Base-by-base conservation (phyloP, 1,140 invertebrate species). In the Rhopalosiphum maidis region DNA sequence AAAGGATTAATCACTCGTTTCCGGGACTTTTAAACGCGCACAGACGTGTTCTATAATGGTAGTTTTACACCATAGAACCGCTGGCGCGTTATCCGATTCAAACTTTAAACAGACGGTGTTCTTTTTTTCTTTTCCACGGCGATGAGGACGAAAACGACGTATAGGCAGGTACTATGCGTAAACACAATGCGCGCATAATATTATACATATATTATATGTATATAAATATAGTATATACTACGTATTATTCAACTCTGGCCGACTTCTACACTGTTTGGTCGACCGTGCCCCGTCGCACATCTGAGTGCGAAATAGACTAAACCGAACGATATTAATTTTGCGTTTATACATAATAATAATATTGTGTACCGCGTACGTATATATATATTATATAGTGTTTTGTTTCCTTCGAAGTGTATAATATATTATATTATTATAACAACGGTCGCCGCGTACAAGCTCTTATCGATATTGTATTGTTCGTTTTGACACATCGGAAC, bases 1-100 rank as follows among this genome's bases (percentile, higher is more conserved):
- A 77, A 77, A 77, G 60, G n/a, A 77, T 77, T 77, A 77, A 77
- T 77, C 60, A 77, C 30, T 77, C 60, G 60, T 77, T 77, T n/a
- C 30, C n/a, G 30, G 23, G 60, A 77, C 60, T 77, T 77, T n/a
- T 77, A 77, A 77, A 77, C 60, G 60, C 30, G n/a, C 60, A 77
- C 60, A 77, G n/a, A 77, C n/a, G 60, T 77, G 60, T 77, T 77
- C n/a, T 77, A 77, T 77, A n/a, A 77, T 77, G 60, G 30, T 77
- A n/a, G 60, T 77, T 77, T 77, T n/a, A 77, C 60, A 15, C 4
- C 60, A n/a, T n/a, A 77, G n/a, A 77, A 77, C 30, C 60, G 5
- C 60, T 77, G 30, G n/a, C 60, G 60, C n/a, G 60, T 77, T 77
- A 77, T 77, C 60, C 60, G 60, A 18, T 77, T n/a, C 5, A 77